These are phyloP conservation scores for Scelioninae gen. 1 DNA, from an alignment of 2,888 invertebrate genomes.

Conservation along the genomic window DNA sequence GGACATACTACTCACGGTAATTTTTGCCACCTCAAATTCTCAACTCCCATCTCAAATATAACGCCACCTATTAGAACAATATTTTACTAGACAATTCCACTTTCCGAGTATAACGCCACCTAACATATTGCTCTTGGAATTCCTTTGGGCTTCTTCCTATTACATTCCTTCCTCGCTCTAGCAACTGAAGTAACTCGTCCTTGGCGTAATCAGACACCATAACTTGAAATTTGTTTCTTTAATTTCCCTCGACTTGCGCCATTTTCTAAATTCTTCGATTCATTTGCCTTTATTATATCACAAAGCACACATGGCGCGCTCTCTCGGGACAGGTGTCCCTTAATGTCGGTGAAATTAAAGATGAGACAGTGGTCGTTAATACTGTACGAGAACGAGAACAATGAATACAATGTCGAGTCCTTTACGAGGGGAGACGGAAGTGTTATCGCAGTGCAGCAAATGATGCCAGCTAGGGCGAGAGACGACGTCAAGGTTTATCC, in stretches of 20 bases:
- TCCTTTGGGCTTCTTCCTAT: conserved; percentile 17
- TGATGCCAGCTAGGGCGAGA: conserved; percentile 76
- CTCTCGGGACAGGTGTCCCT: conserved; percentile 75
- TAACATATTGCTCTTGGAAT: conserved; percentile 41
- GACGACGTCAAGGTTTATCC: too few species aligned
- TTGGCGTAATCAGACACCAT: conserved; percentile 40
- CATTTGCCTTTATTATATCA: conserved; percentile 27
- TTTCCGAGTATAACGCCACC: conserved; percentile 7
- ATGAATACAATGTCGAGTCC: conserved; percentile 77
- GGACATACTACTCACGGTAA: conserved; percentile 2
- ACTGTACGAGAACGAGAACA: conserved; percentile 76
- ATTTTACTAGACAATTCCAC: conserved; percentile 36
- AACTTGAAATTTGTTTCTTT: conserved; percentile 24
- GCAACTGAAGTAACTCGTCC: conserved; percentile 27
- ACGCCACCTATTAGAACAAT: conserved; percentile 31
- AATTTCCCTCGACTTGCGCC: background rate
- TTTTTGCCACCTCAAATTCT: too few species aligned
- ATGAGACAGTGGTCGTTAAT: conserved; percentile 77
- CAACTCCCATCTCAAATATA: conserved; percentile 3
- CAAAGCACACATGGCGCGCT: conserved; percentile 42
- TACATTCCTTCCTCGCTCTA: conserved; percentile 2
- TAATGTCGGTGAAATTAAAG: conserved; percentile 79
- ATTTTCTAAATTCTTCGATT: conserved; percentile 25
- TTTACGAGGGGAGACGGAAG: conserved; percentile 73
- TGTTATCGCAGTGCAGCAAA: conserved; percentile 79